Percentiles rank a stretch among this genome's conserved stretches.
These are phyloP conservation scores for Gryllus longicercus DNA, from an alignment of 2,888 invertebrate genomes.

Conservation along the genomic window DNA sequence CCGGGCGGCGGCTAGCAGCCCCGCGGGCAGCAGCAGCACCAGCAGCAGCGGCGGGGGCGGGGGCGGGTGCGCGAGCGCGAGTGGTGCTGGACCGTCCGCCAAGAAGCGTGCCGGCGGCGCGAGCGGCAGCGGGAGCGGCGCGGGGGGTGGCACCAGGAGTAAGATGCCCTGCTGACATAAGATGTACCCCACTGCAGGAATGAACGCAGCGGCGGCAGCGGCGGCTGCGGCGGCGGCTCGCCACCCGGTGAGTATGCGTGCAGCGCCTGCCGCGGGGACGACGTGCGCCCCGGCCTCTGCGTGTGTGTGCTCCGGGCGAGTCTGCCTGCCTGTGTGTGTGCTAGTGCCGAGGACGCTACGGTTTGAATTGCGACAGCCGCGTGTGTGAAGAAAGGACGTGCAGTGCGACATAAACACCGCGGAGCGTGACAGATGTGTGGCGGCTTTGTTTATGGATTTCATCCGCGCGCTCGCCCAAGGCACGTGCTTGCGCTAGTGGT, in stretches of 20 bases:
- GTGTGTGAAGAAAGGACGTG: no score
- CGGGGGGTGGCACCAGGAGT: constrained; percentile 25
- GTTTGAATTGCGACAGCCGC: no score
- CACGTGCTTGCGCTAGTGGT: no score
- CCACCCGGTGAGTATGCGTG: constrained; percentile 70
- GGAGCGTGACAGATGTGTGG: no score
- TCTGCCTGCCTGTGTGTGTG: no score
- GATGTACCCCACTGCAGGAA: constrained; percentile 84
- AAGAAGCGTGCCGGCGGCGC: background rate
- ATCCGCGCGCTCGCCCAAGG: no score
- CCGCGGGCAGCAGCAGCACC: constrained; percentile 46
- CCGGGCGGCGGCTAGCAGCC: constrained; percentile 11
- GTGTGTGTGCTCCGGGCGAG: no score
- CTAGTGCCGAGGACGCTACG: no score
- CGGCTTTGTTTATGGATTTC: no score
- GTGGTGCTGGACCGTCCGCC: constrained; percentile 36
- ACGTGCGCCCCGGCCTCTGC: no score
- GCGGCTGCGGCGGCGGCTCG: constrained; percentile 76
- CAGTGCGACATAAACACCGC: no score
- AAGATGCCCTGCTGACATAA: constrained; percentile 50
- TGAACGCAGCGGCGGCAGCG: constrained; percentile 78
- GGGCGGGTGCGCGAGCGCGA: constrained; percentile 49
- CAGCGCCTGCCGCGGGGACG: no score
- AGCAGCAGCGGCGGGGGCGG: constrained; percentile 51
- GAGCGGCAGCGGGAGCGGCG: constrained; percentile 22